Evolutionary conservation across 2,797 vertebrate genomes (phyloP), one percentile per base, ranked within the genome.

Genomic region (Acrocephalus scirpaceus): DNA sequence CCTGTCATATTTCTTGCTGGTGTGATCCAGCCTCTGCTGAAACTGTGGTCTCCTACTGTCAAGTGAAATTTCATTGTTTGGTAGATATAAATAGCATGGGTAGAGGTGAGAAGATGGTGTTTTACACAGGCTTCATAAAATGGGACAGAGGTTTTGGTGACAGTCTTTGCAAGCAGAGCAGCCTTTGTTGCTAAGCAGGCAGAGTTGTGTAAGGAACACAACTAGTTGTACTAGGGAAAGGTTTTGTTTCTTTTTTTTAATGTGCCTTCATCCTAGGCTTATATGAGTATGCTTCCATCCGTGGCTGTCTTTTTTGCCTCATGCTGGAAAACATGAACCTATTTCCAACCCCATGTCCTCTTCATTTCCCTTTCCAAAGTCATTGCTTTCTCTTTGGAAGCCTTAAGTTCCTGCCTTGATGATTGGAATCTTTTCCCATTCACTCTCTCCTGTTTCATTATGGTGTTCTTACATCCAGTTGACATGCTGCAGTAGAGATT

Each of bases 111-210:
- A 85, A 76, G 87, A 90, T 85, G 67, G 70, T 90, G 42, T 84
- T 90, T 86, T 83, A 69, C 44, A 56, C 40, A 67, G 40, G 48
- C 58, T 82, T 87, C 5, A 0, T 86, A 11, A 70, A 91, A 71
- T 38, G 53, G 71, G 74, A 77, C 88, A 92, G 66, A 94, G 85
- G 60, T 88, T 95, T 88, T 89, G 85, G 23, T 67, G 86, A 64
- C 77, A 87, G 36, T 45, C 44, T 86, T 60, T 88, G 44, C 88
- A 79, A 66, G 93, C 57, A 58, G 85, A 88, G 87, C 82, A 96
- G 81, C 92, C 83, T 95, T 92, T 94, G 92, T 94, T 96, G 87
- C 90, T 95, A 96, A 89, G 94, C 66, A 92, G 93, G 34, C 45
- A 16, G 51, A 62, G 48, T 57, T 96, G 66, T 56, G 40, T 84